Base-by-base conservation (phyloP, 2,113 vertebrate species). In the Leucosticte australis region DNA sequence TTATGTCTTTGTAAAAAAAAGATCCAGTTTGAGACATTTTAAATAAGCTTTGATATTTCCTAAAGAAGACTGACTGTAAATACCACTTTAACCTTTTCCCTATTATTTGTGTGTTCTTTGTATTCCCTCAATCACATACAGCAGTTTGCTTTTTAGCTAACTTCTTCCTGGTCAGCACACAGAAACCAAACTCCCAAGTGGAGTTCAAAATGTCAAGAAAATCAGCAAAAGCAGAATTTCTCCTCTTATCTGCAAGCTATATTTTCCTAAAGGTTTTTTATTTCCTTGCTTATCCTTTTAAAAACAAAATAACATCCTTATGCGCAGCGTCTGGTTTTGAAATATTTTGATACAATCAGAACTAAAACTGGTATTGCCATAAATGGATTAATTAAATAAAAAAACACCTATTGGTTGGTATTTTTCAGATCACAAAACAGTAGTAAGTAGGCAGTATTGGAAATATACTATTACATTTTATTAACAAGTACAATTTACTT, bases 1-100 rank as follows among this genome's bases (percentile, higher is more conserved):
- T 75, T 39, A 6, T 47, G 23, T 12, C 22, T 92, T 88, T 56
- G 50, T 83, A 67, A 62, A 75, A 87, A 87, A 91, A 63, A 41
- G 5, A 64, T 87, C 21, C 56, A 92, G 18, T 44, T 89, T 74
- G 28, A 55, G 13, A 62, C 42, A 94, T 95, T 77, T 88, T 64
- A 80, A 92, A 75, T 65, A 92, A 80, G 9, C 26, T 62, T 82
- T 83, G 68, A 10, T 85, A 93, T 94, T 97, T 97, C 20, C 52
- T 62, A 87, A 67, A 87, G 57, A 92, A 81, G 9, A 62, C 37
- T 52, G 19, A 21, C 44, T 94, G 42, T 91, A 94, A 95, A 93
- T 47, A 89, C 53, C 46, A 64, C 9, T 76, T 78, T 81, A 64
- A 83, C 53, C 9, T 73, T 96, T 94, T 83, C 16, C n/a, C 6